Evolutionary conservation across 2,113 vertebrate species (phyloP).

Genomic region (Psophia crepitans): DNA sequence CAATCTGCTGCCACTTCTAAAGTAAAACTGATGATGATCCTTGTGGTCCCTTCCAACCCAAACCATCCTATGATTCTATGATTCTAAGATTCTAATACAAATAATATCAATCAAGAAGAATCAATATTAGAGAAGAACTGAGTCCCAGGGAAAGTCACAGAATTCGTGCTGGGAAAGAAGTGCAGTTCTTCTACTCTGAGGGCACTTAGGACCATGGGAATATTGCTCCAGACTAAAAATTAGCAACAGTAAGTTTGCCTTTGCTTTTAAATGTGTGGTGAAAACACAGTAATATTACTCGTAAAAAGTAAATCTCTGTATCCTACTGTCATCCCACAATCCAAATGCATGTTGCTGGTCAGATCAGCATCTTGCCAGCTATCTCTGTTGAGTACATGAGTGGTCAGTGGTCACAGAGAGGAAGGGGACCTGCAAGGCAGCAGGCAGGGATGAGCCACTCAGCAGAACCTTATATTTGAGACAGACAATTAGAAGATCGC

Average conservation of each 20-base stretch:
- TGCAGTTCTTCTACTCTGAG: background rate
- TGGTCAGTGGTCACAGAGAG: background rate
- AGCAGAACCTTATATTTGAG: background rate
- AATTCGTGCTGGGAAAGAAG: background rate
- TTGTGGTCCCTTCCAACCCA: too few relatives aligned
- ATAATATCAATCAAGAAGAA: background rate
- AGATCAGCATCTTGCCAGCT: background rate
- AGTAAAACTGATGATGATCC: too few relatives aligned
- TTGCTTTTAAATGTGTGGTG: background rate
- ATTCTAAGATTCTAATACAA: background rate
- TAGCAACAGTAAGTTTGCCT: background rate
- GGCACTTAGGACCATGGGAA: background rate
- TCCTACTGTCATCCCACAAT: background rate
- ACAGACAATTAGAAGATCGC: background rate
- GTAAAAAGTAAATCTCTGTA: background rate
- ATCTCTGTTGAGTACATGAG: rapidly evolving
- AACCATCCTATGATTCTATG: too few relatives aligned
- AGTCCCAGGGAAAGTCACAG: background rate
- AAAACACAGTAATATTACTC: background rate
- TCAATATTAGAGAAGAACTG: background rate
- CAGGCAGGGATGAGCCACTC: background rate
- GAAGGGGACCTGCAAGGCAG: background rate
- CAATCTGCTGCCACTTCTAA: background rate
- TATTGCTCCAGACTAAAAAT: background rate
- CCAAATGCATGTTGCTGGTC: background rate